phyloP scores from a whole-genome alignment of 2,888 invertebrate species.

The Drepana falcataria region DNA sequence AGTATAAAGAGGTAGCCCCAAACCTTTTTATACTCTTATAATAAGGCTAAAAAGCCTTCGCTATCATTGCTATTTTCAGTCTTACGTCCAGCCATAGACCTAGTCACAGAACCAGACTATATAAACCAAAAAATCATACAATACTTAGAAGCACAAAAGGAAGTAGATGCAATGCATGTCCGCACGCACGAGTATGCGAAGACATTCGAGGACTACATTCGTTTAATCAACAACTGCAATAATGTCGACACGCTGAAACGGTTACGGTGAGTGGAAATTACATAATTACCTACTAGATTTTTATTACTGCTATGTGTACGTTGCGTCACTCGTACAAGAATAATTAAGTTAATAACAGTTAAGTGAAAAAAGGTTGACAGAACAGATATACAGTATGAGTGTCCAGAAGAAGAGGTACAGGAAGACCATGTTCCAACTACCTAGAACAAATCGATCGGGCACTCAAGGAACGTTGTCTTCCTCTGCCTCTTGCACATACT shows the following conservation, averaged over 20 bases:
- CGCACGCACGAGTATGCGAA: constrained; percentile 92
- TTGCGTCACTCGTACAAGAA: constrained; percentile 1
- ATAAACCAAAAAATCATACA: constrained; percentile 92
- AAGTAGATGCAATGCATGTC: constrained; percentile 86
- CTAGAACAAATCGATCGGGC: too few species aligned
- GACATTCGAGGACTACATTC: constrained; percentile 92
- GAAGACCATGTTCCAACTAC: too few species aligned
- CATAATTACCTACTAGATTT: constrained; percentile 24
- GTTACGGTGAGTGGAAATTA: constrained; percentile 80
- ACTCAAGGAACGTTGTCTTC: too few species aligned
- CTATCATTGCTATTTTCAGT: constrained; percentile 69
- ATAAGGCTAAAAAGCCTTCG: too few species aligned
- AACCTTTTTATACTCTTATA: too few species aligned
- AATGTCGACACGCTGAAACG: constrained; percentile 90
- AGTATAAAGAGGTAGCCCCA: too few species aligned
- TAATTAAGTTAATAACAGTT: too few species aligned
- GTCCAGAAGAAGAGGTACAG: too few species aligned
- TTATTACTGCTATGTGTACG: constrained; percentile 12
- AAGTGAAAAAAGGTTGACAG: too few species aligned
- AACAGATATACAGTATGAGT: too few species aligned
- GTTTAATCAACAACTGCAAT: constrained; percentile 88
- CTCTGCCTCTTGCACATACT: too few species aligned
- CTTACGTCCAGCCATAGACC: constrained; percentile 89
- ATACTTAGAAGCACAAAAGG: constrained; percentile 89
- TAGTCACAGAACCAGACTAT: constrained; percentile 93